Conservation (phyloP, 1,140 invertebrate genomes). For the Halyomorpha halys region DNA sequence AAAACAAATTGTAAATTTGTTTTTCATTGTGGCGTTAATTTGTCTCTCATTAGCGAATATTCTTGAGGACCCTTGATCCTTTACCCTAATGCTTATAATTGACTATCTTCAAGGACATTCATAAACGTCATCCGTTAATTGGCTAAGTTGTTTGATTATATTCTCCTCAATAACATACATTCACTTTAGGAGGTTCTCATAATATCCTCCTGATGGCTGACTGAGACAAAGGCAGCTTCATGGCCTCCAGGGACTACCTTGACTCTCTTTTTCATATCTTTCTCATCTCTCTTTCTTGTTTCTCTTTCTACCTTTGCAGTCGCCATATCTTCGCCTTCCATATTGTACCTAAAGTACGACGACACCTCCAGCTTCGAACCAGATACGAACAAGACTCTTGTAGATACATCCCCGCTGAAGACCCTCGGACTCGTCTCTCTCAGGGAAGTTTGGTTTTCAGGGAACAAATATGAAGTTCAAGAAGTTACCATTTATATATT, state of each 20-base stretch:
- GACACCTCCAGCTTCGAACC: slow-evolving; percentile 6
- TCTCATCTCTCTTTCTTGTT: background rate
- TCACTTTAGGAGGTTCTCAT: too few species aligned
- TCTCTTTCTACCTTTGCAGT: slow-evolving; percentile 9
- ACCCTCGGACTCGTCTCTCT: slow-evolving; percentile 25
- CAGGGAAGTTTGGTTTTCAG: slow-evolving; percentile 24
- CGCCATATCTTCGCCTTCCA: slow-evolving; percentile 18
- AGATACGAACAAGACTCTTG: background rate
- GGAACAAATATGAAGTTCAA: slow-evolving; percentile 29
- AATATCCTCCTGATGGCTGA: too few species aligned
- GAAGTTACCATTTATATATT: slow-evolving; percentile 29
- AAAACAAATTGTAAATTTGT: too few species aligned
- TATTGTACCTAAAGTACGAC: slow-evolving; percentile 13
- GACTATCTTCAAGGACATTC: too few species aligned
- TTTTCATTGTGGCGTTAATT: too few species aligned
- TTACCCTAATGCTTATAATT: too few species aligned
- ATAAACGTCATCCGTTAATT: too few species aligned
- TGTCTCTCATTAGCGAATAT: too few species aligned
- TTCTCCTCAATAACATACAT: too few species aligned
- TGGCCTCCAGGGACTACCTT: background rate
- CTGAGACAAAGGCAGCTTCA: too few species aligned
- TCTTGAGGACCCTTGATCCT: too few species aligned
- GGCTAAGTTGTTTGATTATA: too few species aligned
- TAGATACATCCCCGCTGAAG: background rate
- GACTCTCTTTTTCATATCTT: background rate